phyloP scores from a whole-genome alignment of 1,140 invertebrate species.

The Oryctes rhinoceros region DNA sequence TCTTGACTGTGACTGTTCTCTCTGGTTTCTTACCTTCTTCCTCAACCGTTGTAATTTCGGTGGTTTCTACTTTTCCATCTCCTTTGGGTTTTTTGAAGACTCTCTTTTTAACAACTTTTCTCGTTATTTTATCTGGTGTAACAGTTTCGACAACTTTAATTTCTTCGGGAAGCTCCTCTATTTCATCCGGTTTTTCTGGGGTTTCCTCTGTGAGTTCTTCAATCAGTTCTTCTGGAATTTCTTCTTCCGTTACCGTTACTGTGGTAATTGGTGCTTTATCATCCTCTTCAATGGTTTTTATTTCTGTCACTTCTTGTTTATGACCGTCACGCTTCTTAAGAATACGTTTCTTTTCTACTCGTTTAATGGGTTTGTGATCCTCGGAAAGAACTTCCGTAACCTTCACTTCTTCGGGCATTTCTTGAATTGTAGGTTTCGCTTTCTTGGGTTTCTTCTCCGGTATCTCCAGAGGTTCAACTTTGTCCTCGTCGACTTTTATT shows the following conservation, averaged over 20 bases:
- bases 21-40: slow-evolving; percentile 61
- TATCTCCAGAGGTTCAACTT: slow-evolving; percentile 52
- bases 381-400: slow-evolving; percentile 56
- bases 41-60: slow-evolving; percentile 60
- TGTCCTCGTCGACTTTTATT: slow-evolving; percentile 56
- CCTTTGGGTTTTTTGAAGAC: slow-evolving; percentile 53
- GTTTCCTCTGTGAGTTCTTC: slow-evolving; percentile 42
- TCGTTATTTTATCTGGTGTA: slow-evolving; percentile 56
- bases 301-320: slow-evolving; percentile 56
- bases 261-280: slow-evolving; percentile 56
- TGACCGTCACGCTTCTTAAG: slow-evolving; percentile 55
- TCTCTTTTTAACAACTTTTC: slow-evolving; percentile 60
- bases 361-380: slow-evolving; percentile 53
- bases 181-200: slow-evolving; percentile 46
- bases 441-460: slow-evolving; percentile 41
- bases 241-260: slow-evolving; percentile 60
- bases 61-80: slow-evolving; percentile 47
- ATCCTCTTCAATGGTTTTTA: slow-evolving; percentile 57
- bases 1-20: slow-evolving; percentile 52
- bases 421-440: slow-evolving; percentile 44
- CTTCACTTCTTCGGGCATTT: slow-evolving; percentile 60
- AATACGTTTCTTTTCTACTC: slow-evolving; percentile 53
- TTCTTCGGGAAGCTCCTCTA: slow-evolving; percentile 56
- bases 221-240: slow-evolving; percentile 48
- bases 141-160: slow-evolving; percentile 50